Evolutionary conservation across 2,113 vertebrate genomes (phyloP), one percentile per base, ranked within the genome.

Genomic region (Deroptyus accipitrinus): DNA sequence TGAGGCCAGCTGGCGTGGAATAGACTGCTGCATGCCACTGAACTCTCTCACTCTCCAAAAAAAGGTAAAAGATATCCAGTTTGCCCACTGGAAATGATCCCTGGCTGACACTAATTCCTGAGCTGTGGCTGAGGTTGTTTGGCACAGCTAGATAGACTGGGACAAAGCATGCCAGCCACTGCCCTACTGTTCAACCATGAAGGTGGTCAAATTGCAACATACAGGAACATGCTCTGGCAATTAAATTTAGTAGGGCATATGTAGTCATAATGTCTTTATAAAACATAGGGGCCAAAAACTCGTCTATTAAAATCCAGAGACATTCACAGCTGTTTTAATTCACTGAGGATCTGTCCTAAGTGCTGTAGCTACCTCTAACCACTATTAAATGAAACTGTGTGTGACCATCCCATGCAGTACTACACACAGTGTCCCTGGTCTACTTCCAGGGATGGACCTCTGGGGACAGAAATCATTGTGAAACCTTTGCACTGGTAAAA

Each of bases 131-230:
- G 80, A 69, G 31, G 46, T 10, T 30, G n/a, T 52, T 17, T 70
- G 55, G 23, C 48, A 51, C 0, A 4, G 17, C 30, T 42, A 7
- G 18, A 17, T 78, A 30, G 23, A 11, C 27, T 59, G 69, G 27
- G 10, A 70, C 13, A 70, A 41, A 31, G 10, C 3, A 0, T 35
- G 17, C n/a, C 4, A 1, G 9, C 25, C 4, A 0, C 41, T 63
- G 68, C 64, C 41, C 61, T 67, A 1, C 28, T 49, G 23, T 54
- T 49, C 49, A 55, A 81, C 61, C 0, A 0, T 13, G 19, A 67
- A 80, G 49, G 41, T 35, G 33, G 24, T 39, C n/a, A 42, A 82
- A 51, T 4, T 51, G 44, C 44, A 31, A 30, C 10, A 22, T 11
- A 22, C 20, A 28, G 42, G 13, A 75, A 42, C 17, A 31, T 0